Conservation (phyloP, 2,113 vertebrate genomes). For the Engystomops pustulosus region DNA sequence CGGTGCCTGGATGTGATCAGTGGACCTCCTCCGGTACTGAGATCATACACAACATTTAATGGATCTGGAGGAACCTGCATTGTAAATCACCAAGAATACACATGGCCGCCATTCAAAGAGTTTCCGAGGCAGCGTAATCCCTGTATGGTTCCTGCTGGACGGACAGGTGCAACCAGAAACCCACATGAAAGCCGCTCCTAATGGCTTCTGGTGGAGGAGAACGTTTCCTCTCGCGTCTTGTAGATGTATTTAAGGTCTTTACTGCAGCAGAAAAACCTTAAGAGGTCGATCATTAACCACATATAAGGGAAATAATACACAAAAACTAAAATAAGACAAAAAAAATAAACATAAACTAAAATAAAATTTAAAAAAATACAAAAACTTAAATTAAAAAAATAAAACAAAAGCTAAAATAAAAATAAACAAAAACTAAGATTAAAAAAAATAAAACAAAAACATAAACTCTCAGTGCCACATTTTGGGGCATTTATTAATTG, state of each 20-base stretch:
- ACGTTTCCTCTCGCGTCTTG: constrained; percentile 3
- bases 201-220: constrained; percentile 17
- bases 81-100: constrained; percentile 63
- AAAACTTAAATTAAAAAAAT: no score
- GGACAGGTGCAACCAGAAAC: constrained; percentile 49
- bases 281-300: neutral
- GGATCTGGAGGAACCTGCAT: constrained; percentile 65
- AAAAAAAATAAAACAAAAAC: no score
- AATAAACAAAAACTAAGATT: no score
- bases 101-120: constrained; percentile 69
- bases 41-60: constrained; percentile 67
- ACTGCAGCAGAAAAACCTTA: neutral
- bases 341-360: no score
- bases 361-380: no score
- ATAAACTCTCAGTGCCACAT: no score
- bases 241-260: constrained; percentile 61
- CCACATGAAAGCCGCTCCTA: constrained; percentile 38
- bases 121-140: constrained; percentile 51
- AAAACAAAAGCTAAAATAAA: no score
- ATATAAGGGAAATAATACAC: no score
- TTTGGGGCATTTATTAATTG: no score
- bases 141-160: constrained; percentile 7
- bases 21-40: constrained; percentile 62
- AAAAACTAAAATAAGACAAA: no score
- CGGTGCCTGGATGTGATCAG: constrained; percentile 43